These are phyloP conservation scores for Tupaia chinensis DNA, from an alignment of 2,113 vertebrate species.

Conservation along the genomic window DNA sequence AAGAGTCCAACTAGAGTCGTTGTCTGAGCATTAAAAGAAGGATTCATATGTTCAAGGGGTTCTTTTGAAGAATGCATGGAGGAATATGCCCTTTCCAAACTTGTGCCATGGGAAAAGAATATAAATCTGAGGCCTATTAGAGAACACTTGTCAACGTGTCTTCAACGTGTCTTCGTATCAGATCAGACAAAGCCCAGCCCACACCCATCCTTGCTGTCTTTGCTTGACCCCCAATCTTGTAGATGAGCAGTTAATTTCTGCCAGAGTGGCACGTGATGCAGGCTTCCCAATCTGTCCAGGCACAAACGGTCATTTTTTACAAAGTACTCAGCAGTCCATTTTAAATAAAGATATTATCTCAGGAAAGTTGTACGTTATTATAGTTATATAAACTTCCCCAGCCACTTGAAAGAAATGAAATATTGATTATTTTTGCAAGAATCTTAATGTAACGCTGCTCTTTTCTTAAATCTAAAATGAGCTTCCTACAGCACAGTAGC, in stretches of 20 bases:
- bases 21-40: not conserved
- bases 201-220: not conserved
- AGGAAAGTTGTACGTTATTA: constrained; percentile 52
- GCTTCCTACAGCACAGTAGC: constrained; percentile 36
- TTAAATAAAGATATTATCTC: constrained; percentile 76
- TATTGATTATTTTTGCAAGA: constrained; percentile 78
- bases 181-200: not conserved
- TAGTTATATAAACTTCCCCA: constrained; percentile 67
- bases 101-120: no score
- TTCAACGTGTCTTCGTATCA: not conserved
- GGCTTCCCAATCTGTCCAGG: not conserved
- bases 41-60: not conserved
- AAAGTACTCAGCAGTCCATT: constrained; percentile 45
- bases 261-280: not conserved
- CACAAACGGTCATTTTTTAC: constrained; percentile 62
- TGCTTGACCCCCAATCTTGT: not conserved
- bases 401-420: constrained; percentile 77
- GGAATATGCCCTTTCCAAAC: not conserved
- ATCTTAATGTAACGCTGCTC: constrained; percentile 65
- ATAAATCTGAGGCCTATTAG: not conserved
- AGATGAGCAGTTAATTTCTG: constrained; percentile 32
- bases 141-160: not conserved
- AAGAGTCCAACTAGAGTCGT: rapidly evolving
- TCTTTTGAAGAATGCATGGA: not conserved
- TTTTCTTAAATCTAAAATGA: constrained; percentile 74